Base-by-base conservation (phyloP, 1,140 invertebrate genomes). In the Euglossa dilemma region DNA sequence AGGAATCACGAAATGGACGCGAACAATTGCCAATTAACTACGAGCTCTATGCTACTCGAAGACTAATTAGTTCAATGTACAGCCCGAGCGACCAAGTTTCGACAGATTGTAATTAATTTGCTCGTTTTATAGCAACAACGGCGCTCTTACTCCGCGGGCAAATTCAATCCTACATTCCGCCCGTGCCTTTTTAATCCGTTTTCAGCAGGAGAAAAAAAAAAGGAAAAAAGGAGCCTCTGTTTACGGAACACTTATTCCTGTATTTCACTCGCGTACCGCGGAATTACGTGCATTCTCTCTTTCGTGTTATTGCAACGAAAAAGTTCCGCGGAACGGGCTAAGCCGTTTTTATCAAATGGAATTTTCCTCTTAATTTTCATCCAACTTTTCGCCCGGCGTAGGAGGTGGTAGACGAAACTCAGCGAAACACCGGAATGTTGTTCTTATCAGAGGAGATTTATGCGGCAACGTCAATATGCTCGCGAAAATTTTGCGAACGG, bases 381-480 rank as follows among this genome's bases (percentile, higher is more conserved):
- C 54, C n/a, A 14, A 69, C 12, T 50, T 79, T 28, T 18, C 25
- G 0, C 7, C 5, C 0, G 6, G 9, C 45, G n/a, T 11, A 28
- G 7, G 20, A 16, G 20, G 11, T 11, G 23, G 36, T 11, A 57
- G n/a, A 14, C 57, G 11, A 59, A 63, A 67, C 76, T 84, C 45
- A 50, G 6, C 56, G 20, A 54, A 59, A 64, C 45, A 36, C 63
- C 36, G 0, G 50, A 73, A 69, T 57, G 73, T 71, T 73, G 45
- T 45, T 43, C 36, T 67, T 71, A 59, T 25, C 47, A 23, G 56
- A 70, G 25, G 23, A 57, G 75, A 88, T 85, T 85, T 84, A 85
- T 75, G 45, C 59, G 43, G 18, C 63, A 77, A 80, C 59, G 67
- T 87, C 86, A 87, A 88, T 83, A 80, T 28, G 57, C 69, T 23